Conservation (phyloP, 2,888 invertebrate genomes). For the Mactromeris polynyma region DNA sequence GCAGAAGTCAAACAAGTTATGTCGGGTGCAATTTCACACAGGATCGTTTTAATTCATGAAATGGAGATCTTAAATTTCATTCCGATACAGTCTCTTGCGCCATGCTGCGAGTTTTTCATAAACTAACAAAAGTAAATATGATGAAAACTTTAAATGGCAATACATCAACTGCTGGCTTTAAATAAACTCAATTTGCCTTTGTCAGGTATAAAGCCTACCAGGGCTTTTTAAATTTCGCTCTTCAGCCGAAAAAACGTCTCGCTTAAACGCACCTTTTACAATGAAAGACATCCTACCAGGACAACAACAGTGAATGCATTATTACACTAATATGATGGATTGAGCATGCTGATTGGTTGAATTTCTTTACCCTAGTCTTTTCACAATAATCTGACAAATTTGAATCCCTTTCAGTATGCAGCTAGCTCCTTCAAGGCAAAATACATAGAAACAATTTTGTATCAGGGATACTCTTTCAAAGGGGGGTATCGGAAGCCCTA, state of each 20-base stretch:
- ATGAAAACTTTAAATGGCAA: constrained; percentile 39
- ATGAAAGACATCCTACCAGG: constrained; percentile 39
- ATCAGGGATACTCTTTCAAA: constrained; percentile 42
- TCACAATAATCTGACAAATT: constrained; percentile 21
- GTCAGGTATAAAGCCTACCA: constrained; percentile 41
- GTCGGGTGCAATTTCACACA: constrained; percentile 43
- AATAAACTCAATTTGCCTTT: constrained; percentile 57
- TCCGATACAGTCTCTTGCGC: constrained; percentile 4
- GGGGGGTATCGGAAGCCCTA: constrained; percentile 30
- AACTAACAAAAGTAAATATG: constrained; percentile 41
- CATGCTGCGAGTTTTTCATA: constrained; percentile 48
- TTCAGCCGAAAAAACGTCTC: constrained; percentile 43
- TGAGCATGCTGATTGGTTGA: constrained; percentile 59
- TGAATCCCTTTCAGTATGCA: constrained; percentile 53
- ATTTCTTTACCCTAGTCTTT: constrained; percentile 43
- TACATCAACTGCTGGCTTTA: constrained; percentile 63
- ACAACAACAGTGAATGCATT: constrained; percentile 39
- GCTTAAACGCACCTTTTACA: constrained; percentile 52
- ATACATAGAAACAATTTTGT: constrained; percentile 28
- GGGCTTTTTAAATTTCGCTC: constrained; percentile 40
- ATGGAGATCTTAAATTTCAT: constrained; percentile 29
- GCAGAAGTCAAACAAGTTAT: constrained; percentile 10
- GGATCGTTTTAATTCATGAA: constrained; percentile 38
- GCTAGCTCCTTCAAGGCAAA: constrained; percentile 38
- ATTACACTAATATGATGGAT: constrained; percentile 64